Evolutionary conservation across 1,140 invertebrate genomes (phyloP).

Genomic region (Drosophila virilis): DNA sequence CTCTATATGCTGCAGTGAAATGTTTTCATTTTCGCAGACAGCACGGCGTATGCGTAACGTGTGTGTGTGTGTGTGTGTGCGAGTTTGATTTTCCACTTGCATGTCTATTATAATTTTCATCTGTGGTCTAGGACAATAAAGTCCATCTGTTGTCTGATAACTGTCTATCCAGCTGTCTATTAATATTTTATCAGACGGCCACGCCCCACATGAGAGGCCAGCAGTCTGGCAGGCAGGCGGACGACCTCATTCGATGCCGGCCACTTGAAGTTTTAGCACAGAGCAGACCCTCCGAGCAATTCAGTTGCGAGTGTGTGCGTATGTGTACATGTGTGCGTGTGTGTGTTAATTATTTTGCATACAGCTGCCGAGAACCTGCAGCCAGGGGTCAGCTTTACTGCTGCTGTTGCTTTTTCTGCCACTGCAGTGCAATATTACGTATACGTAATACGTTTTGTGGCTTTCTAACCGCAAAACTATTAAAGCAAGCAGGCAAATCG

Average conservation of each 20-base stretch:
- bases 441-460: constrained; percentile 78
- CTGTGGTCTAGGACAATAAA: constrained; percentile 73
- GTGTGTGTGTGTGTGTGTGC: constrained; percentile 19
- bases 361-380: constrained; percentile 46
- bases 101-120: constrained; percentile 80
- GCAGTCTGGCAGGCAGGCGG: constrained; percentile 3
- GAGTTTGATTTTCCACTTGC: constrained; percentile 66
- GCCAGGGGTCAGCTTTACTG: constrained; percentile 10
- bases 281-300: constrained; percentile 9
- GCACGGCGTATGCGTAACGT: constrained; percentile 22
- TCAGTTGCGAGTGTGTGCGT: not conserved
- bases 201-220: constrained; percentile 44
- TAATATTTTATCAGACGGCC: constrained; percentile 81
- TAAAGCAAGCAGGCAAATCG: constrained; percentile 78
- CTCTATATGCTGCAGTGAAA: constrained; percentile 20
- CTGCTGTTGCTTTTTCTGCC: constrained; percentile 35
- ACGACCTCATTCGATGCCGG: constrained; percentile 25
- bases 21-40: constrained; percentile 35
- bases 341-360: constrained; percentile 77
- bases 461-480: constrained; percentile 77
- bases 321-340: constrained; percentile 5
- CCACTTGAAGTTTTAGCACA: constrained; percentile 53
- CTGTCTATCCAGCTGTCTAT: constrained; percentile 83
- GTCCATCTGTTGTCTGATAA: constrained; percentile 83
- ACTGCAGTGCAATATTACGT: constrained; percentile 72